Percentiles rank a stretch among this genome's conserved stretches.
phyloP scores from a whole-genome alignment of 1,140 invertebrate genomes.

The Apis cerana region DNA sequence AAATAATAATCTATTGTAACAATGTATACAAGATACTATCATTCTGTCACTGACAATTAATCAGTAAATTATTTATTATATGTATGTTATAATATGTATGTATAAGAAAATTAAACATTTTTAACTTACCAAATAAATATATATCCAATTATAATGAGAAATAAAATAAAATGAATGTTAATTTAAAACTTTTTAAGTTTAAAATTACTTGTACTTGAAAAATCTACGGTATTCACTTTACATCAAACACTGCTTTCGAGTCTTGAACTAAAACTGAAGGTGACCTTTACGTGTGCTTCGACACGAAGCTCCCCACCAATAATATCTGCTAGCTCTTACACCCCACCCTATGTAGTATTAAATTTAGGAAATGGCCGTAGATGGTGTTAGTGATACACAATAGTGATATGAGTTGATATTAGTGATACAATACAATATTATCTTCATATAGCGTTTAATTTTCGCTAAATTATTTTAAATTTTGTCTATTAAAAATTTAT shows the following conservation, averaged over 20 bases:
- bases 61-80: neutral
- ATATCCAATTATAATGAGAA: neutral
- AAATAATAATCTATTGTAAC: neutral
- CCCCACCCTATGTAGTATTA: conserved; percentile 20
- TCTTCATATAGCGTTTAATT: neutral
- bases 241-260: conserved; percentile 55
- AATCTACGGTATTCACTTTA: neutral
- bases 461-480: conserved; percentile 9
- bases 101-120: neutral
- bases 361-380: conserved; percentile 43
- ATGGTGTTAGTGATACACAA: conserved; percentile 36
- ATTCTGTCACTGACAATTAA: conserved; percentile 26
- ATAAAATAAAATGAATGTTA: neutral
- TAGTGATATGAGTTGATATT: conserved; percentile 25
- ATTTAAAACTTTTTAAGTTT: neutral
- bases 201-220: neutral
- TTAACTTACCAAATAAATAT: conserved; percentile 45
- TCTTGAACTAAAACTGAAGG: conserved; percentile 68
- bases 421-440: conserved; percentile 17
- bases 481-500: neutral
- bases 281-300: conserved; percentile 69
- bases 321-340: neutral
- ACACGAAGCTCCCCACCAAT: conserved; percentile 23
- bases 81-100: neutral
- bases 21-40: conserved; percentile 25